A percentile compares a stretch with the other conserved stretches of the same genome.
phyloP scores from a whole-genome alignment of 2,888 invertebrate genomes.

The Stenichneumon culpator region DNA sequence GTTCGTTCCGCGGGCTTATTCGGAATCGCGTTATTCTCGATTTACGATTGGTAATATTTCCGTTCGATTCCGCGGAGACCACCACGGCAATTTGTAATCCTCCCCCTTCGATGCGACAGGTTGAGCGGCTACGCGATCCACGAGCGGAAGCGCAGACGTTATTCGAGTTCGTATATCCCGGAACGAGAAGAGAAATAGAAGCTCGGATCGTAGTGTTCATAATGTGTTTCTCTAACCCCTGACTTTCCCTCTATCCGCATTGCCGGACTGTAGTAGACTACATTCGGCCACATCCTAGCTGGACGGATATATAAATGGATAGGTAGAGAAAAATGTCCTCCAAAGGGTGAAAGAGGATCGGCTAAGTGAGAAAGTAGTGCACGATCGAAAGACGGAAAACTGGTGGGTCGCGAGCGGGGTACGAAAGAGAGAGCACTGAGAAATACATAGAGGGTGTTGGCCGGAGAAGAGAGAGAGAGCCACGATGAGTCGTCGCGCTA shows the following conservation, averaged over 20 bases:
- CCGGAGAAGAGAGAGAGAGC: slow-evolving; percentile 53
- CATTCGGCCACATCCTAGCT: slow-evolving; percentile 29
- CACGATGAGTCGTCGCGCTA: slow-evolving; percentile 54
- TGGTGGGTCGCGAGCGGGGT: slow-evolving; percentile 34
- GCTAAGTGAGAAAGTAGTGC: slow-evolving; percentile 50
- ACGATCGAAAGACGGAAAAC: slow-evolving; percentile 41
- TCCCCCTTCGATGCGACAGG: slow-evolving; percentile 62
- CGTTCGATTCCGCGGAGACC: slow-evolving; percentile 53
- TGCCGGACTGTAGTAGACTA: background rate
- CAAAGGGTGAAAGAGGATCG: slow-evolving; percentile 45
- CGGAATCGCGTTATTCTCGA: slow-evolving; percentile 62
- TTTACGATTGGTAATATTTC: slow-evolving; percentile 68
- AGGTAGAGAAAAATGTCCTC: slow-evolving; percentile 41
- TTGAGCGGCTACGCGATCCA: slow-evolving; percentile 6
- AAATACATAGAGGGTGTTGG: slow-evolving; percentile 29
- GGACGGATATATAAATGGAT: slow-evolving; percentile 62
- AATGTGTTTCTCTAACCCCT: slow-evolving; percentile 28
- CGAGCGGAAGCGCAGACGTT: slow-evolving; percentile 18
- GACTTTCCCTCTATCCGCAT: slow-evolving; percentile 32
- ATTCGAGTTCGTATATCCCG: slow-evolving; percentile 7
- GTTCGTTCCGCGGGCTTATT: background rate
- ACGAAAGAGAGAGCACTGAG: slow-evolving; percentile 43
- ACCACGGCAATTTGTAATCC: slow-evolving; percentile 75
- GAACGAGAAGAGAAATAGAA: slow-evolving; percentile 47
- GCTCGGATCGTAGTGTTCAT: slow-evolving; percentile 44